Base-by-base conservation (phyloP, 2,888 invertebrate genomes). In the Endotricha flammealis region DNA sequence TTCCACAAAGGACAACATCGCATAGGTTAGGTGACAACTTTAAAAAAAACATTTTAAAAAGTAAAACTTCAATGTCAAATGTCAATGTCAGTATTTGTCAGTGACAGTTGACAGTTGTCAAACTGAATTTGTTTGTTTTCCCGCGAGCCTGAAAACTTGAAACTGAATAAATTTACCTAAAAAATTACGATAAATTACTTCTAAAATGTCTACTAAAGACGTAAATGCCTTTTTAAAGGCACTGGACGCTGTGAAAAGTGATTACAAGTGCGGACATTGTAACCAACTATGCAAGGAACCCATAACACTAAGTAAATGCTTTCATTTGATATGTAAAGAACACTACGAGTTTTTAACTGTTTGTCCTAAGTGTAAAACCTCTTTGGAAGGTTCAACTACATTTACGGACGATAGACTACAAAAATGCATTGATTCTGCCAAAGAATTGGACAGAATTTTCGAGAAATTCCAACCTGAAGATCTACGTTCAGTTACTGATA, bases 251-350 rank as follows among this genome's bases (percentile, higher is more conserved):
- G 65, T 82, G 1, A 78, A 72, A 48, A 50, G 70, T 25, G 74
- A 75, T 40, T 75, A 73, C 13, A 70, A 53, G 0, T 87, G 87
- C 45, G 65, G 64, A 2, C 53, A 68, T 33, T 87, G 87, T 44
- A 48, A 43, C 0, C 52, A 83, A 55, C 41, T 82, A 7, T 81
- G 76, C 37, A 66, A 66, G 39, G 59, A 83, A 32, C 82, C 85
- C 0, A 69, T 80, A 2, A 75, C 74, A 4, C 44, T 87, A n/a
- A 78, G 73, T 34, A 64, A 69, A 50, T 87, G 87, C 53, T 83
- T 76, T 39, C 86, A 87, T 41, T 45, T 78, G 0, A 67, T 86
- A 41, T 87, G 87, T 44, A 56, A 59, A 0, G 63, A 64, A 30
- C 86, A 87, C 55, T 76, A 76, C 20, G 44, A 50, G 6, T 48